phyloP scores from a whole-genome alignment of 2,888 invertebrate species.

The Limulus polyphemus region DNA sequence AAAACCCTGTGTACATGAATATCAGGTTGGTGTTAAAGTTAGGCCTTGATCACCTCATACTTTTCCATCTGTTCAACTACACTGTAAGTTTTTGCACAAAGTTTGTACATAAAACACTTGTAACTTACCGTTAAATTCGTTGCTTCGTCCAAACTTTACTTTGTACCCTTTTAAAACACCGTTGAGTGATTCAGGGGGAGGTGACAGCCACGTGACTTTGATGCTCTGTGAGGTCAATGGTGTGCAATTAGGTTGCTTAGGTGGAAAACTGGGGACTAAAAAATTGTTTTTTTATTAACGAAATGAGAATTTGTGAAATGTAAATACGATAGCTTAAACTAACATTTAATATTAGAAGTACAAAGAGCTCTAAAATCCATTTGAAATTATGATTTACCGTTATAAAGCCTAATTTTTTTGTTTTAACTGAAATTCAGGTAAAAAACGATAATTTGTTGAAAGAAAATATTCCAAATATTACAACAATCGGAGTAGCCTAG shows the following conservation, averaged over 20 bases:
- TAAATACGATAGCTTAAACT: background rate
- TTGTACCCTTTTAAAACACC: slow-evolving; percentile 83
- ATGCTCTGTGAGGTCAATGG: slow-evolving; percentile 88
- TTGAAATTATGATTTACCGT: too few relatives aligned
- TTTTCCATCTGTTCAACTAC: too few relatives aligned
- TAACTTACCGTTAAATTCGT: slow-evolving; percentile 12
- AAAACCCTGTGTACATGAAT: too few relatives aligned
- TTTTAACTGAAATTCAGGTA: too few relatives aligned
- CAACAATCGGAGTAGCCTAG: too few relatives aligned
- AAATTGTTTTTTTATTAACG: slow-evolving; percentile 5
- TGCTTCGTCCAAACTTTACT: slow-evolving; percentile 13
- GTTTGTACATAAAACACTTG: background rate
- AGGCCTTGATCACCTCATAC: too few relatives aligned
- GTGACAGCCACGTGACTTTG: slow-evolving; percentile 85
- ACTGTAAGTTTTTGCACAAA: background rate
- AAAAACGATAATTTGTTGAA: too few relatives aligned
- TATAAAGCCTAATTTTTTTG: too few relatives aligned
- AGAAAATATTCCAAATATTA: too few relatives aligned
- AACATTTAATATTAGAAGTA: background rate
- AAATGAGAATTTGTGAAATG: too few relatives aligned
- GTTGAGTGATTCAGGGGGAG: slow-evolving; percentile 78
- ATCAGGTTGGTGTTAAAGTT: too few relatives aligned
- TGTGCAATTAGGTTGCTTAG: slow-evolving; percentile 79
- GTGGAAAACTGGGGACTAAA: slow-evolving; percentile 72
- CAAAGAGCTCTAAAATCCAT: too few relatives aligned